Evolutionary conservation across 2,888 invertebrate genomes (phyloP).

Genomic region (Apomyelois bistriatella): DNA sequence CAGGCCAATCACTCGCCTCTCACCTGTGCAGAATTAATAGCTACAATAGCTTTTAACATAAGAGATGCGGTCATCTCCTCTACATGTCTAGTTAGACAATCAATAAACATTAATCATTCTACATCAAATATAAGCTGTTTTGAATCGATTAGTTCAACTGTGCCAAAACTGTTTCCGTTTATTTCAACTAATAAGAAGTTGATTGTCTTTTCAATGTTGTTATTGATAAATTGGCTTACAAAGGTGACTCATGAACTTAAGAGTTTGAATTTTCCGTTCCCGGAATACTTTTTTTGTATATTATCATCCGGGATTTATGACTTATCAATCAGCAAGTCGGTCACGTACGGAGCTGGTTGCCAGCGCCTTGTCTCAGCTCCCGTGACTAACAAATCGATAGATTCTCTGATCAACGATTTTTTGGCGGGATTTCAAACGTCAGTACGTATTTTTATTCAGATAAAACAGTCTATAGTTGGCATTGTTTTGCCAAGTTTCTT

Average conservation of each 20-base stretch:
- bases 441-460: slow-evolving; percentile 52
- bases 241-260: background rate
- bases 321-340: slow-evolving; percentile 22
- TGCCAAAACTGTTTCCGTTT: background rate
- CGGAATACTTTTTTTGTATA: slow-evolving; percentile 11
- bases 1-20: slow-evolving; percentile 60
- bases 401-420: slow-evolving; percentile 29
- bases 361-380: slow-evolving; percentile 31
- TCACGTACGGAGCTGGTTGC: slow-evolving; percentile 28
- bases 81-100: background rate
- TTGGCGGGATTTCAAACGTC: slow-evolving; percentile 61
- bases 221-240: background rate
- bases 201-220: background rate
- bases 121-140: background rate
- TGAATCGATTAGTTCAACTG: background rate
- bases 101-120: background rate
- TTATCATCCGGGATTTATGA: slow-evolving; percentile 15
- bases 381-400: slow-evolving; percentile 38
- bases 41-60: slow-evolving; percentile 38
- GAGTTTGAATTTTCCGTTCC: slow-evolving; percentile 6
- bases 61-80: slow-evolving; percentile 9
- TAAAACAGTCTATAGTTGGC: slow-evolving; percentile 8
- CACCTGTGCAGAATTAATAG: slow-evolving; percentile 62
- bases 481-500: slow-evolving; percentile 6
- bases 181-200: background rate